A percentile compares a stretch with the other conserved stretches of the same genome.
phyloP scores from a whole-genome alignment of 2,888 invertebrate species.

The Lepidonotus clava region DNA sequence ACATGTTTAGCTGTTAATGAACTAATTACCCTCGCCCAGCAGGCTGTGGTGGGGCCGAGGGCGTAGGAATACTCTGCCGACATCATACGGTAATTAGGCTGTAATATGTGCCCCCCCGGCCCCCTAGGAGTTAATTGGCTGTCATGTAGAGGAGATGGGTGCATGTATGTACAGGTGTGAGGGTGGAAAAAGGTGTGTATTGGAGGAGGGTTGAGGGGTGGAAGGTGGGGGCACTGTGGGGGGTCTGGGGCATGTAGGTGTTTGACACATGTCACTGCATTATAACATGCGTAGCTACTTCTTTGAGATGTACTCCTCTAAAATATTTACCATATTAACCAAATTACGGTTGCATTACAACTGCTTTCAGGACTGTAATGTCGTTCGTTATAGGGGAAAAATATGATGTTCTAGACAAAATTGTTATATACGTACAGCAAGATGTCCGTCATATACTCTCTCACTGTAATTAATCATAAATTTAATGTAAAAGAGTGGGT shows the following conservation, averaged over 20 bases:
- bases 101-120: too few species aligned
- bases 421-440: too few species aligned
- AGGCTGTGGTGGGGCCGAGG: too few species aligned
- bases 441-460: too few species aligned
- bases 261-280: slow-evolving; percentile 21
- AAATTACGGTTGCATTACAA: neutral
- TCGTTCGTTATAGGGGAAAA: neutral
- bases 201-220: neutral
- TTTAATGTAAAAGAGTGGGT: too few species aligned
- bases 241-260: neutral
- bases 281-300: neutral
- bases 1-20: too few species aligned
- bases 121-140: too few species aligned
- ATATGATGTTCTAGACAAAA: neutral
- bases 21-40: too few species aligned
- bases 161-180: neutral
- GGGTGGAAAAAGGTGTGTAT: neutral
- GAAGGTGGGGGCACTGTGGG: neutral
- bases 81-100: too few species aligned
- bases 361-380: neutral
- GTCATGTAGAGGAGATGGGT: neutral
- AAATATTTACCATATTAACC: neutral
- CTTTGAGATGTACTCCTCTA: neutral
- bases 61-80: too few species aligned
- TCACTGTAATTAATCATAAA: too few species aligned